A percentile compares a stretch with the other conserved stretches of the same genome.
Evolutionary conservation across 2,888 invertebrate species (phyloP).

Genomic region (Timema cristinae): DNA sequence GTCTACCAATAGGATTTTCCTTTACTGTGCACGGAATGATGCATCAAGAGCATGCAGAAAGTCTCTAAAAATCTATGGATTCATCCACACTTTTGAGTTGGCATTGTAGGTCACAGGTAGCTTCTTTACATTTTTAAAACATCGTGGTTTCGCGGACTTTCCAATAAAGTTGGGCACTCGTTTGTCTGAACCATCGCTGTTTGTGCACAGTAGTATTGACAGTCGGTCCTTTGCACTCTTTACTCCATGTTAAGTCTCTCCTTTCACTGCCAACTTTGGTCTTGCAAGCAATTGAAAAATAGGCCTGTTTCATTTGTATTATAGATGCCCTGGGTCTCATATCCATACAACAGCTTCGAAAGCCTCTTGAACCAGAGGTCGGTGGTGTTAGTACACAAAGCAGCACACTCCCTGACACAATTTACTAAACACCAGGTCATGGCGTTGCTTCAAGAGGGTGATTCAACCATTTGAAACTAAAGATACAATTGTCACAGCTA

Average conservation of each 20-base stretch:
- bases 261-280: too few relatives aligned
- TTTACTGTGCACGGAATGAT: too few relatives aligned
- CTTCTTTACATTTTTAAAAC: too few relatives aligned
- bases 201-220: too few relatives aligned
- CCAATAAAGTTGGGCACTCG: constrained; percentile 7
- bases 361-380: constrained; percentile 2
- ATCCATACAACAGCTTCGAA: neutral
- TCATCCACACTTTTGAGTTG: too few relatives aligned
- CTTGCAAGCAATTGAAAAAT: neutral
- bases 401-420: constrained; percentile 1
- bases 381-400: neutral
- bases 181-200: constrained; percentile 6
- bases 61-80: too few relatives aligned
- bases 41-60: too few relatives aligned
- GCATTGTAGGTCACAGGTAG: too few relatives aligned
- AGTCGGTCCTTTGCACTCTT: too few relatives aligned
- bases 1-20: too few relatives aligned
- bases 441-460: neutral
- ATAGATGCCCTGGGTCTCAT: neutral
- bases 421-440: neutral
- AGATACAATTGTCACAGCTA: neutral
- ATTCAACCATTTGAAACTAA: constrained; percentile 1
- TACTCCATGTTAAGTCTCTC: too few relatives aligned
- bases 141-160: neutral
- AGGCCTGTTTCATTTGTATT: too few relatives aligned